phyloP scores from a whole-genome alignment of 2,797 vertebrate species.

The Acestrorhynchus altus region DNA sequence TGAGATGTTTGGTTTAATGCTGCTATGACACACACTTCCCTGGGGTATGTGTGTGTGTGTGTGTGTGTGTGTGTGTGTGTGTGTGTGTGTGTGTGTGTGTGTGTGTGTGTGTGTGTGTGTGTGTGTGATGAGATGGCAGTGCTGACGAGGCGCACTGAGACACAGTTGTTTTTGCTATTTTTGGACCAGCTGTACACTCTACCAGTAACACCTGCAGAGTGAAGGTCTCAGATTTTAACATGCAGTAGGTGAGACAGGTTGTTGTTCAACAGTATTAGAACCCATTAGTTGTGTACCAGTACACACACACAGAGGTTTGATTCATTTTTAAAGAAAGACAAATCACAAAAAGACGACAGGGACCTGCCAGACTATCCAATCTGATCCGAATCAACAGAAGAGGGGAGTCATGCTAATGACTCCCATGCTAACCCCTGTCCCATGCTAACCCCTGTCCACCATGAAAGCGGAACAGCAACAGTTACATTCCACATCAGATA shows the following conservation, averaged over 20 bases:
- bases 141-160: conserved; percentile 18
- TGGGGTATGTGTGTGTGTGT: background rate
- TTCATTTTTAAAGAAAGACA: no score
- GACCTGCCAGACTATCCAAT: no score
- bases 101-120: conserved; percentile 19
- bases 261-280: background rate
- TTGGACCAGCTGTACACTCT: conserved; percentile 29
- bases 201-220: background rate
- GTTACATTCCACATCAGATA: no score
- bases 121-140: conserved; percentile 38
- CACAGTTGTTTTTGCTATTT: conserved; percentile 40
- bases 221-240: background rate
- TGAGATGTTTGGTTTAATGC: conserved; percentile 37
- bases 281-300: no score
- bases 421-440: no score
- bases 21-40: conserved; percentile 37
- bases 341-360: no score
- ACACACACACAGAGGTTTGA: no score
- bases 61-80: conserved; percentile 25
- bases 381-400: no score
- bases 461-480: no score
- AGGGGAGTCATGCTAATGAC: no score
- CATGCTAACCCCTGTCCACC: no score
- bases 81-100: conserved; percentile 34
- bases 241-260: background rate